phyloP scores from a whole-genome alignment of 1,140 invertebrate genomes.

The Drosophila subpulchrella region DNA sequence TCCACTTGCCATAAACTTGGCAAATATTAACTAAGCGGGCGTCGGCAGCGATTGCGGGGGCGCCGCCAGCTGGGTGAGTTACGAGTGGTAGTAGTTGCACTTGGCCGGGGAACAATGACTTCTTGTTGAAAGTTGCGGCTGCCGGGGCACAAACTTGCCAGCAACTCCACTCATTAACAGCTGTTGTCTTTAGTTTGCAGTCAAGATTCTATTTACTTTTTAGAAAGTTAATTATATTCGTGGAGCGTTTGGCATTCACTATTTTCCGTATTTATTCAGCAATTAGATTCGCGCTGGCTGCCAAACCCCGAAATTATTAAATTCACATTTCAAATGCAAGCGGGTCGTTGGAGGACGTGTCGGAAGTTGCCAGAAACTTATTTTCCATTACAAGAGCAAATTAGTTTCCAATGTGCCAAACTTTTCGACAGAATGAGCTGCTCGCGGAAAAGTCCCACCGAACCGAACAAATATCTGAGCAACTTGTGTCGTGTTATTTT shows the following conservation, averaged over 20 bases:
- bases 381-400: slow-evolving; percentile 33
- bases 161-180: slow-evolving; percentile 76
- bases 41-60: slow-evolving; percentile 38
- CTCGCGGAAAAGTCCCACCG: background rate
- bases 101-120: slow-evolving; percentile 32
- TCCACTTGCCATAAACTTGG: slow-evolving; percentile 56
- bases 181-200: slow-evolving; percentile 76
- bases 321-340: slow-evolving; percentile 41
- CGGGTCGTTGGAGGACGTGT: background rate
- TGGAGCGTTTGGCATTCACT: slow-evolving; percentile 27
- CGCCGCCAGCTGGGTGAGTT: slow-evolving; percentile 42
- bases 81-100: slow-evolving; percentile 16
- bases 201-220: slow-evolving; percentile 73
- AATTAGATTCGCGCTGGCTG: slow-evolving; percentile 53
- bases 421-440: slow-evolving; percentile 39
- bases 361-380: slow-evolving; percentile 29
- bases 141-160: slow-evolving; percentile 46
- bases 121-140: slow-evolving; percentile 11
- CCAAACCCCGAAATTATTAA: slow-evolving; percentile 34
- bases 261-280: slow-evolving; percentile 55
- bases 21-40: slow-evolving; percentile 73
- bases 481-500: background rate
- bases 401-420: slow-evolving; percentile 54
- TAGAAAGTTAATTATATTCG: slow-evolving; percentile 78
- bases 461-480: background rate